Percentiles rank a stretch among this genome's conserved stretches.
phyloP scores from a whole-genome alignment of 2,888 invertebrate species.

The Andrena haemorrhoa region DNA sequence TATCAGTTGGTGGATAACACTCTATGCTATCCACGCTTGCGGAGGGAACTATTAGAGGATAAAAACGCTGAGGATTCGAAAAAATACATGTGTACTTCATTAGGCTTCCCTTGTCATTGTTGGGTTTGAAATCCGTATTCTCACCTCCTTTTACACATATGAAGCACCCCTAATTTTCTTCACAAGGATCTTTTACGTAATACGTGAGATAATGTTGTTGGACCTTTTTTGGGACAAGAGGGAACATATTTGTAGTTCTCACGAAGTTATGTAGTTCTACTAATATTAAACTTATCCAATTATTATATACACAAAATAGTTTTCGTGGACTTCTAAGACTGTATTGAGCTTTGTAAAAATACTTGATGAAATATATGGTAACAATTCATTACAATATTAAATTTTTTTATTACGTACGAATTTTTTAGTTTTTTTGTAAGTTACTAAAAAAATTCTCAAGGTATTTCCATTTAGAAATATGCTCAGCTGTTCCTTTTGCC shows the following conservation, averaged over 20 bases:
- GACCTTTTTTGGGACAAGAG: not conserved
- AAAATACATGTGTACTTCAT: not conserved
- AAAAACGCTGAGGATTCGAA: not conserved
- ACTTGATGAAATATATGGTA: too few relatives aligned
- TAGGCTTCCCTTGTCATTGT: not conserved
- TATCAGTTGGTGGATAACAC: not conserved
- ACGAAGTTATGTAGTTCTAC: not conserved
- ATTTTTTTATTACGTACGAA: too few relatives aligned
- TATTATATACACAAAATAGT: not conserved
- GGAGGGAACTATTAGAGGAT: not conserved
- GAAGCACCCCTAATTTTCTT: not conserved
- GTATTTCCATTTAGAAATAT: not conserved
- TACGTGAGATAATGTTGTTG: not conserved
- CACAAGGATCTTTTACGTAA: not conserved
- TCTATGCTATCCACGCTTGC: not conserved
- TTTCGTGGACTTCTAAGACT: not conserved
- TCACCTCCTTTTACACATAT: not conserved
- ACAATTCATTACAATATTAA: too few relatives aligned
- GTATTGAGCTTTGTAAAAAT: too few relatives aligned
- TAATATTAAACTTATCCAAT: not conserved
- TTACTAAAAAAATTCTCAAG: too few relatives aligned
- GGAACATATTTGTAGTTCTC: not conserved
- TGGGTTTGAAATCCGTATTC: not conserved
- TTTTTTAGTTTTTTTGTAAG: too few relatives aligned
- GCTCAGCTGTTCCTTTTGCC: constrained; percentile 1